Conservation (phyloP, 1,140 invertebrate genomes). For the Drosophila seguyi region DNA sequence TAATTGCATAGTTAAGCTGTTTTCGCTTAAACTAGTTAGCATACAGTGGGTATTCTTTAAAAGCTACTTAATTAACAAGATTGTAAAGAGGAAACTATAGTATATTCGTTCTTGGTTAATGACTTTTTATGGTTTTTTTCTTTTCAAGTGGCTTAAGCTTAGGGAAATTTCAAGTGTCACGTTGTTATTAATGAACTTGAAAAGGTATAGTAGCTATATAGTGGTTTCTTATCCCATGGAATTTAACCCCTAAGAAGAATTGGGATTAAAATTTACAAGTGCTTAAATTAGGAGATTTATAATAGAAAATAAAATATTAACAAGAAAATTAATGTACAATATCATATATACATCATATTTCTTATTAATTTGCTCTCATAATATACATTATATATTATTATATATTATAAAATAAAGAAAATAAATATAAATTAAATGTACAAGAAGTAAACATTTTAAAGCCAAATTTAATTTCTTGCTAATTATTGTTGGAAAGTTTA, state of each 20-base stretch:
- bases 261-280: background rate
- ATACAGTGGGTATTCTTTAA: conserved; percentile 2
- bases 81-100: background rate
- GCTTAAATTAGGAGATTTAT: background rate
- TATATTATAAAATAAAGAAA: too few species aligned
- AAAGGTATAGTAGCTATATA: background rate
- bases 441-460: too few species aligned
- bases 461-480: too few species aligned
- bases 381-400: too few species aligned
- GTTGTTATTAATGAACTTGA: background rate
- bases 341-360: too few species aligned
- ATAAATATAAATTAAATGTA: too few species aligned
- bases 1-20: conserved; percentile 24
- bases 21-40: conserved; percentile 40
- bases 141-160: background rate
- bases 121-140: background rate
- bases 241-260: background rate
- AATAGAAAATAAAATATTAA: too few species aligned
- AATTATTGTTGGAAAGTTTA: too few species aligned
- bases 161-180: background rate
- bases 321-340: too few species aligned
- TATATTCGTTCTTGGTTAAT: background rate
- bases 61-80: too few species aligned
- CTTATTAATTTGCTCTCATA: too few species aligned
- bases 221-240: background rate